phyloP scores from a whole-genome alignment of 1,140 invertebrate species.

The Elysia chlorotica region DNA sequence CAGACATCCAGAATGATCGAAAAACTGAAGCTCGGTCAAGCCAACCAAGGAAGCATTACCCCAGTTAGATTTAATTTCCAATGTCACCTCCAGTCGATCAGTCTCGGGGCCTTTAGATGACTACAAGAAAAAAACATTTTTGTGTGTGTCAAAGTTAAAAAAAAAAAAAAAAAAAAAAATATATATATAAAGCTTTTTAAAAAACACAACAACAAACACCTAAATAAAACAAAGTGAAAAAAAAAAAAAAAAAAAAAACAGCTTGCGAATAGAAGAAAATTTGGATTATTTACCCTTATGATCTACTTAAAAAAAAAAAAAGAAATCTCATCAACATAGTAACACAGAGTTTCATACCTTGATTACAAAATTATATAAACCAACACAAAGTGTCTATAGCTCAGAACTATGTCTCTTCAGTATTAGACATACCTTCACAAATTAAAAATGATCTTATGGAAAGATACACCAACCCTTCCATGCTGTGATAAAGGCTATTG shows the following conservation, averaged over 20 bases:
- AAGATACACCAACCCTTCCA: no score
- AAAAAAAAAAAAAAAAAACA: neutral
- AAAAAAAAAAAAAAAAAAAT: neutral
- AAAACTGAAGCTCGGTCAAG: conserved; percentile 56
- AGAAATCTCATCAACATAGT: neutral
- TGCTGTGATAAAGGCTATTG: no score
- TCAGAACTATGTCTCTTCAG: no score
- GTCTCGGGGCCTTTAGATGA: conserved; percentile 12
- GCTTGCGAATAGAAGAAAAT: no score
- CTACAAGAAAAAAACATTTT: neutral
- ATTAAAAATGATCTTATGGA: no score
- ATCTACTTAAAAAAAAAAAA: no score
- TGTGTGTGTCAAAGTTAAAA: neutral
- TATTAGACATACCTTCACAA: no score
- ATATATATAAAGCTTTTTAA: no score
- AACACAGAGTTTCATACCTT: neutral
- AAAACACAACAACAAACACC: neutral
- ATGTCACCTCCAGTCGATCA: conserved; percentile 31
- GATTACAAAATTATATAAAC: no score
- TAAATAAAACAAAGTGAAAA: neutral
- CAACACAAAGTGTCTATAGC: no score
- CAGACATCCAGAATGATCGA: conserved; percentile 39
- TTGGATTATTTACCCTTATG: no score
- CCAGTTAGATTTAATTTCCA: conserved; percentile 56
- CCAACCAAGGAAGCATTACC: conserved; percentile 49